These are phyloP conservation scores for Hirtodrosophila alboralis DNA, from an alignment of 2,888 invertebrate genomes.

Conservation along the genomic window DNA sequence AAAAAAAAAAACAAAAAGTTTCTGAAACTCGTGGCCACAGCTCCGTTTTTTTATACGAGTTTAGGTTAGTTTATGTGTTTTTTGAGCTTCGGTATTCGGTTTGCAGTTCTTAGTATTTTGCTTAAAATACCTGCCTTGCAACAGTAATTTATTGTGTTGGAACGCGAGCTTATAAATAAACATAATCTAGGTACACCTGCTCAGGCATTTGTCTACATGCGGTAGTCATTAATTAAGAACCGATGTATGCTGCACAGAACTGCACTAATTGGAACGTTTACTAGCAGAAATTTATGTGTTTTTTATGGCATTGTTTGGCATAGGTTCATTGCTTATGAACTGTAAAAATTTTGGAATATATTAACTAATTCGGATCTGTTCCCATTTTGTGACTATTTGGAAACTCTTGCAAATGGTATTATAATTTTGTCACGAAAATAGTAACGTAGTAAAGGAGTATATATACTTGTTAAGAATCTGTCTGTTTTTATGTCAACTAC, in stretches of 20 bases:
- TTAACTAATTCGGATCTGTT: too few species aligned
- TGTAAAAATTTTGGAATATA: too few species aligned
- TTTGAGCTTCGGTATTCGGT: too few species aligned
- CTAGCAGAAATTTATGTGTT: slow-evolving; percentile 44
- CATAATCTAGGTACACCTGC: slow-evolving; percentile 41
- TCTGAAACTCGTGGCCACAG: slow-evolving; percentile 24
- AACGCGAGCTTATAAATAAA: slow-evolving; percentile 50
- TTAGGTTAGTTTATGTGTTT: slow-evolving; percentile 45
- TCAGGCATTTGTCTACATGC: slow-evolving; percentile 38
- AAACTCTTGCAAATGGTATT: too few species aligned
- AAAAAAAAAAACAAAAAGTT: slow-evolving; percentile 5
- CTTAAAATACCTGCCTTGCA: slow-evolving; percentile 4
- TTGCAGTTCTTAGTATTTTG: slow-evolving; percentile 7
- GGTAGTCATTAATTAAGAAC: slow-evolving; percentile 56
- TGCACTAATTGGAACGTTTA: slow-evolving; percentile 45
- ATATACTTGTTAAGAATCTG: too few species aligned
- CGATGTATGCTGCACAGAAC: slow-evolving; percentile 17
- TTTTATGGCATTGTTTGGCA: slow-evolving; percentile 32
- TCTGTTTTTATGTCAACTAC: too few species aligned
- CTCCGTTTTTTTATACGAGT: slow-evolving; percentile 35
- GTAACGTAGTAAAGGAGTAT: too few species aligned
- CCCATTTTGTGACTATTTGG: too few species aligned
- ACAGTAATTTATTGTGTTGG: slow-evolving; percentile 23
- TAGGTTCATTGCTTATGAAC: neutral
- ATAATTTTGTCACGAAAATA: too few species aligned